A percentile compares a stretch with the other conserved stretches of the same genome.
phyloP scores from a whole-genome alignment of 2,797 vertebrate species.

The Molossus alvarezi region DNA sequence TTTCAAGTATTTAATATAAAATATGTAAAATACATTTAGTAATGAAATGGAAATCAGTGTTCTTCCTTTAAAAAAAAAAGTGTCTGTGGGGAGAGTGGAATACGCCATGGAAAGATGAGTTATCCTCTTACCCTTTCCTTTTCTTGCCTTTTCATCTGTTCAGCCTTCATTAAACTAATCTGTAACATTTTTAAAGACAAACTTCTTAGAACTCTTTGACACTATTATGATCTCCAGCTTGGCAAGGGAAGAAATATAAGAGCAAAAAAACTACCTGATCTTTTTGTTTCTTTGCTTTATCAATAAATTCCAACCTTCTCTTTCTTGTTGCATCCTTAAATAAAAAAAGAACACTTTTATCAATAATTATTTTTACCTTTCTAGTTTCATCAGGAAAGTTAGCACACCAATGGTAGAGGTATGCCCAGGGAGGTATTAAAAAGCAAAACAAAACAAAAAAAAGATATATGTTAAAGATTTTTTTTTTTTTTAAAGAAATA shows the following conservation, averaged over 20 bases:
- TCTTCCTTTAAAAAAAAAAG: background rate
- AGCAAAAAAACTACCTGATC: conserved; percentile 93
- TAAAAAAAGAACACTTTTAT: conserved; percentile 80
- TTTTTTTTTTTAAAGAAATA: conserved; percentile 82
- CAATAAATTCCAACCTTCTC: conserved; percentile 93
- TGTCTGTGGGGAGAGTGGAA: background rate
- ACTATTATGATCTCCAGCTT: background rate
- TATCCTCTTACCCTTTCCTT: conserved; percentile 94
- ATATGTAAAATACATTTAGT: conserved; percentile 73
- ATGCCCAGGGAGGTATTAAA: background rate
- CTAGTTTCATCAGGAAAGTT: conserved; percentile 68
- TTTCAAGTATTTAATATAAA: conserved; percentile 85
- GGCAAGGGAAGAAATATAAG: conserved; percentile 17
- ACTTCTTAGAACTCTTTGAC: conserved; percentile 75
- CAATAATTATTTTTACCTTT: conserved; percentile 63
- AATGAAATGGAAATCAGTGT: conserved; percentile 44
- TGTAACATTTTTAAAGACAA: conserved; percentile 87
- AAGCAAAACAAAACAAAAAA: conserved; percentile 35
- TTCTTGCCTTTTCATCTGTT: conserved; percentile 95
- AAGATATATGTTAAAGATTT: conserved; percentile 41
- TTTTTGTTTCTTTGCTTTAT: conserved; percentile 95
- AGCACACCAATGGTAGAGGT: conserved; percentile 67
- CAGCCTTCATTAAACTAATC: conserved; percentile 95
- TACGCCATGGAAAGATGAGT: background rate
- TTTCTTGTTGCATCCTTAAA: conserved; percentile 94